These are phyloP conservation scores for Dicranocentrus wangi DNA, from an alignment of 2,888 invertebrate genomes.

Conservation along the genomic window DNA sequence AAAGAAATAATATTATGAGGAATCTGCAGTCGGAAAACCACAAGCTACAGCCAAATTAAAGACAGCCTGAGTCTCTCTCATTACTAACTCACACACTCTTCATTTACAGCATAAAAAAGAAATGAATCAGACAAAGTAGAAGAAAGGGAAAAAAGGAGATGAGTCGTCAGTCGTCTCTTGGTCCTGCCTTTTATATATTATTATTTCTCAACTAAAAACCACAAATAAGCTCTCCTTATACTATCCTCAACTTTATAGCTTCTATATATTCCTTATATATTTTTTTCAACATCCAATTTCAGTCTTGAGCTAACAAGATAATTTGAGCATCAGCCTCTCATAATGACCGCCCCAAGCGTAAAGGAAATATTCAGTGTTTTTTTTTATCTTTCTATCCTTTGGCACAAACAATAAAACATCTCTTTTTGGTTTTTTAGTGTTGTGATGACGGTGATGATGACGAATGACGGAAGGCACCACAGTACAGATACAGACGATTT, in stretches of 20 bases:
- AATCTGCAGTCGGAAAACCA: slow-evolving; percentile 54
- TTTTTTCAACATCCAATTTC: slow-evolving; percentile 58
- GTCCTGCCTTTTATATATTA: slow-evolving; percentile 44
- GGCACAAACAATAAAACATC: slow-evolving; percentile 63
- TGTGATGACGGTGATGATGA: slow-evolving; percentile 63
- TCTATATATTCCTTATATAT: slow-evolving; percentile 37
- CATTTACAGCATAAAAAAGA: slow-evolving; percentile 54
- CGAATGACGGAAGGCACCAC: slow-evolving; percentile 62
- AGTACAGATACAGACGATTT: slow-evolving; percentile 53
- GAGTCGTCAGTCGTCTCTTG: slow-evolving; percentile 55
- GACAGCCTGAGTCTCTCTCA: slow-evolving; percentile 57
- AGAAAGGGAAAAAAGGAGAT: slow-evolving; percentile 45
- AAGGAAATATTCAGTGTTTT: slow-evolving; percentile 54
- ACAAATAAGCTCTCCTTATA: slow-evolving; percentile 56
- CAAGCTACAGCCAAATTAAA: slow-evolving; percentile 58
- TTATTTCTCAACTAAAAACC: slow-evolving; percentile 56
- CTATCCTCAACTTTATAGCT: slow-evolving; percentile 14
- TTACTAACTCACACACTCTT: slow-evolving; percentile 61
- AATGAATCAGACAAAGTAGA: slow-evolving; percentile 52
- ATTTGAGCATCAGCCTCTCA: slow-evolving; percentile 65
- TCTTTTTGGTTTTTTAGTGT: slow-evolving; percentile 54
- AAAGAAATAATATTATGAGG: slow-evolving; percentile 30
- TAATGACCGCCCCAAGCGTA: slow-evolving; percentile 61
- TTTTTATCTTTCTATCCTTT: slow-evolving; percentile 39
- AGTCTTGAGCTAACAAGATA: slow-evolving; percentile 65